These are phyloP conservation scores for Ochropleura leucogaster DNA, from an alignment of 2,888 invertebrate genomes.

Conservation along the genomic window DNA sequence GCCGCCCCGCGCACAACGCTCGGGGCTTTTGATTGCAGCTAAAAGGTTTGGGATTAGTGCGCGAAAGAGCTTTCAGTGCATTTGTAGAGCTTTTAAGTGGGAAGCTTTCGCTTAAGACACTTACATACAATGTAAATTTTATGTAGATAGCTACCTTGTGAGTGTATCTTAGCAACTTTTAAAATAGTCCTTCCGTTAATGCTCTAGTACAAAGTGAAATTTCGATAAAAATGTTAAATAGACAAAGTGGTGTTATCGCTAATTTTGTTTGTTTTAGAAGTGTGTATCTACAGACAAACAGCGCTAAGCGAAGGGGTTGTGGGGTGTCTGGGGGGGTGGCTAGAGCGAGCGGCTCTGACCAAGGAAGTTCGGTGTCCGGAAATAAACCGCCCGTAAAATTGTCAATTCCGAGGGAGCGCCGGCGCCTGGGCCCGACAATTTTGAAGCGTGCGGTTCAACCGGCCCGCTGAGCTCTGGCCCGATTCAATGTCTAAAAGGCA, in stretches of 20 bases:
- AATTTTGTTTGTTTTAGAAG: conserved; percentile 68
- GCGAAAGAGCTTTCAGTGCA: conserved; percentile 91
- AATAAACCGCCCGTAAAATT: conserved; percentile 93
- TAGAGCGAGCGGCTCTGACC: conserved; percentile 79
- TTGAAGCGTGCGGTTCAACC: conserved; percentile 76
- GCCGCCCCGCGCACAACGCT: conserved; percentile 79
- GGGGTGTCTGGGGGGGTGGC: conserved; percentile 71
- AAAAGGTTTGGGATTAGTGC: conserved; percentile 91
- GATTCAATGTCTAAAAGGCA: conserved; percentile 71
- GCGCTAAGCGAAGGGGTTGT: conserved; percentile 79
- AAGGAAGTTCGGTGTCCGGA: conserved; percentile 90
- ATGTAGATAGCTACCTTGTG: conserved; percentile 81
- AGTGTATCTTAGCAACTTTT: conserved; percentile 69
- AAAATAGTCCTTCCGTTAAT: conserved; percentile 57
- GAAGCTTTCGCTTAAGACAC: conserved; percentile 91
- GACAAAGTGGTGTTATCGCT: conserved; percentile 48
- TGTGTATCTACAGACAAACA: conserved; percentile 73
- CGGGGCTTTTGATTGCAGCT: conserved; percentile 91
- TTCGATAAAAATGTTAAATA: conserved; percentile 37
- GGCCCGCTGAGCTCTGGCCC: conserved; percentile 67
- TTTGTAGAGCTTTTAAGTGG: conserved; percentile 91
- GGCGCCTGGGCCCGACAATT: conserved; percentile 85
- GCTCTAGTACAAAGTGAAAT: conserved; percentile 44
- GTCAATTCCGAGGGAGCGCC: conserved; percentile 91
- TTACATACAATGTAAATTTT: conserved; percentile 90